A percentile compares a stretch with the other conserved stretches of the same genome.
These are phyloP conservation scores for Chrysodeixis includens DNA, from an alignment of 2,888 invertebrate species.

Conservation along the genomic window DNA sequence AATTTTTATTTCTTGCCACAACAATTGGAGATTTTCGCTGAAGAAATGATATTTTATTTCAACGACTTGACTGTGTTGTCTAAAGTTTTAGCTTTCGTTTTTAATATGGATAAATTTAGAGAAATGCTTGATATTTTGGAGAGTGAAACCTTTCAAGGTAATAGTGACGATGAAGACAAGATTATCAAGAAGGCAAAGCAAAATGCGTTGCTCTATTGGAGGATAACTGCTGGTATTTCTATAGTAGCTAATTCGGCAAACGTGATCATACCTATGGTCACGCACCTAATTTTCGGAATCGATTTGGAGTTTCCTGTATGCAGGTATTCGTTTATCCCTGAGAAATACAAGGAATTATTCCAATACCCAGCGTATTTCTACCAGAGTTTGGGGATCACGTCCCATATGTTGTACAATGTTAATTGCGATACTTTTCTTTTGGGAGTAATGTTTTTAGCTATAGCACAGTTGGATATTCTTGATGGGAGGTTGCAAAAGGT, in stretches of 20 bases:
- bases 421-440: constrained; percentile 74
- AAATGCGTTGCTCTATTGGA: constrained; percentile 69
- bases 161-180: constrained; percentile 56
- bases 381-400: constrained; percentile 70
- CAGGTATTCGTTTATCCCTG: constrained; percentile 72
- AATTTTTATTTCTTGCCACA: constrained; percentile 72
- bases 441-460: constrained; percentile 72
- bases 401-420: constrained; percentile 69
- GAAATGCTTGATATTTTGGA: constrained; percentile 70
- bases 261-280: constrained; percentile 64
- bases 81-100: constrained; percentile 70
- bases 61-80: constrained; percentile 65
- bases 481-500: constrained; percentile 66
- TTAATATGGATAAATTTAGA: constrained; percentile 63
- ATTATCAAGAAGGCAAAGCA: constrained; percentile 68
- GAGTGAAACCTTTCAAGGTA: constrained; percentile 70
- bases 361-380: constrained; percentile 74
- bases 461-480: constrained; percentile 75
- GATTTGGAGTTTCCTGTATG: constrained; percentile 68
- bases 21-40: constrained; percentile 69
- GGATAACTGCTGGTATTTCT: constrained; percentile 65
- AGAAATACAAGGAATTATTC: constrained; percentile 59
- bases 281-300: constrained; percentile 61
- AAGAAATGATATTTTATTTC: constrained; percentile 76
- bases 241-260: constrained; percentile 64